Conservation (phyloP, 1,140 invertebrate genomes). For the Paraescarpia echinospica region DNA sequence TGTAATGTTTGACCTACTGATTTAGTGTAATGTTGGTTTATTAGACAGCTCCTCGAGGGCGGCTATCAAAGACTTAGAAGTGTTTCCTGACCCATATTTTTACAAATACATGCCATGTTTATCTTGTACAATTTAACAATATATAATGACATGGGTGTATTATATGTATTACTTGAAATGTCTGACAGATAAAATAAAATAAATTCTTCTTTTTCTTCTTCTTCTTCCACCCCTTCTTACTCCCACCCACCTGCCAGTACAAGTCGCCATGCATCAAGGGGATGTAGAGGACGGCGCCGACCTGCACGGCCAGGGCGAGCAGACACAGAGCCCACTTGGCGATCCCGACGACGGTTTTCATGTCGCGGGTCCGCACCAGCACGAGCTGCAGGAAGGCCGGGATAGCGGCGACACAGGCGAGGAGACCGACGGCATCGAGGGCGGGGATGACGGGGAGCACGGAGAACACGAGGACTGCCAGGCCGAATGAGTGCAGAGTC, state of each 20-base stretch:
- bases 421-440: constrained; percentile 27
- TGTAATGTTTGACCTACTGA: too few relatives aligned
- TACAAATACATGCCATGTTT: too few relatives aligned
- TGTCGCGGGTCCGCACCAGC: constrained; percentile 28
- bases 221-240: too few relatives aligned
- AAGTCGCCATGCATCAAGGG: background rate
- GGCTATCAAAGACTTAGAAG: too few relatives aligned
- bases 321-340: constrained; percentile 37
- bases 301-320: constrained; percentile 40
- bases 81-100: too few relatives aligned
- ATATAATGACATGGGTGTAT: too few relatives aligned
- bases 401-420: constrained; percentile 42
- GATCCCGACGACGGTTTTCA: constrained; percentile 16
- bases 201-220: too few relatives aligned
- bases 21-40: too few relatives aligned
- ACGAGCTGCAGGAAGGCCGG: constrained; percentile 47
- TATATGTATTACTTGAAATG: too few relatives aligned
- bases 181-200: too few relatives aligned
- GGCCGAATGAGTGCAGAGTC: constrained; percentile 46
- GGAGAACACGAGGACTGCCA: constrained; percentile 48
- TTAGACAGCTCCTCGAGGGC: too few relatives aligned
- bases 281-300: background rate
- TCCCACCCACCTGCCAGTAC: background rate
- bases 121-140: too few relatives aligned
- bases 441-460: constrained; percentile 40